Base-by-base conservation (phyloP, 2,797 vertebrate genomes). In the Pyrrhura leucotis region DNA sequence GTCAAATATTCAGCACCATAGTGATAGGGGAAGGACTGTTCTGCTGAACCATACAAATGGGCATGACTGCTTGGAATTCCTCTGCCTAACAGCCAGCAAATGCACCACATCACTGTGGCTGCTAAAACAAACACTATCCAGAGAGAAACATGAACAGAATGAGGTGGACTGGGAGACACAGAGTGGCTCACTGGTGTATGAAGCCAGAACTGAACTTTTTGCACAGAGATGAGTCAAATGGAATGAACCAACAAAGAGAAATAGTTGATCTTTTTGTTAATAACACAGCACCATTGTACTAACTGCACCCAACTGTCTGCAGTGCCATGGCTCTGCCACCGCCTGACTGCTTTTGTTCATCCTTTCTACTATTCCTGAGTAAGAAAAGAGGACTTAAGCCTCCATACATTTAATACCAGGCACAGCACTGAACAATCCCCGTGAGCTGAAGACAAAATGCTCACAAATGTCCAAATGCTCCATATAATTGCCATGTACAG, bases 61-160 rank as follows among this genome's bases (percentile, higher is more conserved):
- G 12, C 71, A 85, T 44, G 45, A 44, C 79, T 89, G 88, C 88
- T 62, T 91, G 74, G 62, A 88, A 95, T 91, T 91, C 94, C 82
- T 96, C 87, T 93, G 85, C 74, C 76, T 90, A 31, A 29, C 73
- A 89, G 91, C 76, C 79, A 93, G 83, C 77, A 86, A 84, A 95
- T 2, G 7, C 39, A 69, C 62, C 4, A 4, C 63, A 91, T 56
- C 86, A 51, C 80, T 42, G 88, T 37, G 90, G 90, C 89, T 93
- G 69, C 82, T 85, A 63, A 94, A 95, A 75, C 76, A 91, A 91
- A 93, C 87, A 94, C 35, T 23, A 75, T 84, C 65, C 68, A 85
- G 76, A 81, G 76, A 93, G 82, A 88, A 88, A 91, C 73, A 90
- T 0, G 20, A 92, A 58, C n/a, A 92, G 75, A 74, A 88, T 10